Conservation (phyloP, 1,140 invertebrate genomes). For the Camponotus floridanus region DNA sequence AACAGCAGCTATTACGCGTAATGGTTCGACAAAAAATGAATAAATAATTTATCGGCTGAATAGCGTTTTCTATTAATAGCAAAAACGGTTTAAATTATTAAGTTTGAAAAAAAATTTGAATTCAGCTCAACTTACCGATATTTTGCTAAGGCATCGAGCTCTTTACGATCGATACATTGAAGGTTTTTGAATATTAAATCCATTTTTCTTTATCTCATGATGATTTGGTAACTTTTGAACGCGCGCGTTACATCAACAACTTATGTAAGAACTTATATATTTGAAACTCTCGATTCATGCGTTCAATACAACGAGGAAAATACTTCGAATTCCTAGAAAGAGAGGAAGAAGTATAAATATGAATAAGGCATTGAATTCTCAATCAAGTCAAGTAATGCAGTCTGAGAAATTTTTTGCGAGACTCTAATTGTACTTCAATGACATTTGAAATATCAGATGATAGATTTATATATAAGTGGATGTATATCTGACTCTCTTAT, state of each 20-base stretch:
- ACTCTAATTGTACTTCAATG: constrained; percentile 21
- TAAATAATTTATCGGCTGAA: constrained; percentile 6
- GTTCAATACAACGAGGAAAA: not conserved
- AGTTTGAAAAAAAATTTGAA: not conserved
- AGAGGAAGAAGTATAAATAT: not conserved
- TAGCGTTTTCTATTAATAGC: not conserved
- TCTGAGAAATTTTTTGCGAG: not conserved
- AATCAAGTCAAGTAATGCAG: not conserved
- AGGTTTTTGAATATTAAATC: not conserved
- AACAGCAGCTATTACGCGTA: not conserved
- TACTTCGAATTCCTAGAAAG: constrained; percentile 11
- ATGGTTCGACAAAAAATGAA: constrained; percentile 7
- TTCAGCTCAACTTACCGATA: not conserved
- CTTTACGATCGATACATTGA: not conserved
- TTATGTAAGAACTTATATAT: constrained; percentile 39
- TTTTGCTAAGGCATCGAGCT: not conserved
- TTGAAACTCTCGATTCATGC: not conserved
- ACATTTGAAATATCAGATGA: not conserved
- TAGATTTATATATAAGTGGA: not conserved
- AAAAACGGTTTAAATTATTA: not conserved
- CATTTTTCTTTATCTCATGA: constrained; percentile 33
- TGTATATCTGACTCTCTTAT: not conserved
- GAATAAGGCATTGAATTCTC: constrained; percentile 40
- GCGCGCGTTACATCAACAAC: not conserved
- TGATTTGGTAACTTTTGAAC: constrained; percentile 39